A percentile compares a stretch with the other conserved stretches of the same genome.
These are phyloP conservation scores for Apostichopus leukothele DNA, from an alignment of 53 echinoderm and acorn worm genomes.

Conservation along the genomic window DNA sequence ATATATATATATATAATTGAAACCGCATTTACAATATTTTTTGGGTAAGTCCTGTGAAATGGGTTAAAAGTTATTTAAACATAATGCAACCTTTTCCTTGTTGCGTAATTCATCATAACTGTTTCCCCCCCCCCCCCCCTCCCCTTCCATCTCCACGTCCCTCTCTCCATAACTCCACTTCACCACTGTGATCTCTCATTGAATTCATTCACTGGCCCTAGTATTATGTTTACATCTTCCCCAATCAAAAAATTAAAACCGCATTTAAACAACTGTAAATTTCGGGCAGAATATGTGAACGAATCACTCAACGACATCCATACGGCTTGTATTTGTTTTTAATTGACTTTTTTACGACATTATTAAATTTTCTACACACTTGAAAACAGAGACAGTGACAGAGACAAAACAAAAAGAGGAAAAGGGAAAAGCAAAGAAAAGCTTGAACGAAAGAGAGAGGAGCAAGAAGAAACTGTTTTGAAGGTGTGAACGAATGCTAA, in stretches of 20 bases:
- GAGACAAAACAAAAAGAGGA: not conserved
- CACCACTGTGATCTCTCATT: too few relatives aligned
- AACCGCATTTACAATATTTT: too few relatives aligned
- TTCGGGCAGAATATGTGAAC: not conserved
- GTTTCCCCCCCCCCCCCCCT: too few relatives aligned
- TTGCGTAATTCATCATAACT: too few relatives aligned
- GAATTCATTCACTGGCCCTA: too few relatives aligned
- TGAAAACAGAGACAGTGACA: not conserved
- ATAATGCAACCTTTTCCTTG: too few relatives aligned
- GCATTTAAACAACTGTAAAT: conserved; percentile 24
- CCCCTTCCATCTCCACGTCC: too few relatives aligned
- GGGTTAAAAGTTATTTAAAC: too few relatives aligned
- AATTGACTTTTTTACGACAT: conserved; percentile 14
- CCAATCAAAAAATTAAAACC: conserved; percentile 4
- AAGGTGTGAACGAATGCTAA: conserved; percentile 30
- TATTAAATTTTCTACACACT: not conserved
- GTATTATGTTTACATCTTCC: too few relatives aligned
- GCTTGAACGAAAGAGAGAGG: not conserved
- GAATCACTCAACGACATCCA: conserved; percentile 5
- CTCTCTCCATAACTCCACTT: too few relatives aligned
- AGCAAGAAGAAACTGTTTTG: not conserved
- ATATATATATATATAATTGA: too few relatives aligned
- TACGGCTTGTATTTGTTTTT: conserved; percentile 33
- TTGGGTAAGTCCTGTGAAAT: too few relatives aligned
- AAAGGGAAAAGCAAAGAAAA: not conserved